Evolutionary conservation across 1,140 invertebrate species (phyloP).

Genomic region (Drosophila trapezifrons): DNA sequence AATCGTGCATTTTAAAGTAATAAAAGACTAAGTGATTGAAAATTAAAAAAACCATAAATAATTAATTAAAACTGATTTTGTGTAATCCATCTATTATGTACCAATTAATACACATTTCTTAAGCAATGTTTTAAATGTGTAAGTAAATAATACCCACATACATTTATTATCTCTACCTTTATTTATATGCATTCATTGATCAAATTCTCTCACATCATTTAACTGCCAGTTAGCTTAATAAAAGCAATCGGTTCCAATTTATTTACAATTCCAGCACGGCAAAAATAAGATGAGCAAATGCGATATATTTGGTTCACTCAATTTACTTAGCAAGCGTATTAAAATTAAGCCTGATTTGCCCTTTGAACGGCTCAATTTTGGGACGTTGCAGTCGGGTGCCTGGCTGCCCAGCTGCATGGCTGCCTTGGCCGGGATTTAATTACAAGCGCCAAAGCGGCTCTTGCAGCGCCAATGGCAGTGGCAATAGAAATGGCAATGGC

Average conservation of each 20-base stretch:
- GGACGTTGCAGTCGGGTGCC: conserved; percentile 35
- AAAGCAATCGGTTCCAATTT: conserved; percentile 19
- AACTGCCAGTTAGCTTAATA: background rate
- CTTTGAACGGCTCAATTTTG: conserved; percentile 41
- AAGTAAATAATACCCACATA: no score
- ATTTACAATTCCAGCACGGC: conserved; percentile 5
- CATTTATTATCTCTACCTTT: background rate
- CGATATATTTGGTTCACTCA: conserved; percentile 45
- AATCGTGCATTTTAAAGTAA: no score
- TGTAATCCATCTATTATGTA: no score
- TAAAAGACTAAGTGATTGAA: no score
- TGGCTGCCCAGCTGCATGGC: conserved; percentile 10
- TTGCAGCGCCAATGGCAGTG: conserved; percentile 38
- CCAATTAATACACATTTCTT: no score
- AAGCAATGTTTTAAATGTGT: no score
- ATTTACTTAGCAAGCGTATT: conserved; percentile 55
- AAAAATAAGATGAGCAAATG: conserved; percentile 38
- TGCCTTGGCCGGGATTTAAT: conserved; percentile 64
- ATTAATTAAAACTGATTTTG: no score
- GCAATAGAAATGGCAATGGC: conserved; percentile 38
- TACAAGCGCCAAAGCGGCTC: conserved; percentile 63
- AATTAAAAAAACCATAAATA: no score
- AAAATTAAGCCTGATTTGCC: conserved; percentile 49
- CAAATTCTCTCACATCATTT: background rate
- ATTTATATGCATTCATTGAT: background rate